phyloP scores from a whole-genome alignment of 2,113 vertebrate species.

The Archocentrus centrarchus region DNA sequence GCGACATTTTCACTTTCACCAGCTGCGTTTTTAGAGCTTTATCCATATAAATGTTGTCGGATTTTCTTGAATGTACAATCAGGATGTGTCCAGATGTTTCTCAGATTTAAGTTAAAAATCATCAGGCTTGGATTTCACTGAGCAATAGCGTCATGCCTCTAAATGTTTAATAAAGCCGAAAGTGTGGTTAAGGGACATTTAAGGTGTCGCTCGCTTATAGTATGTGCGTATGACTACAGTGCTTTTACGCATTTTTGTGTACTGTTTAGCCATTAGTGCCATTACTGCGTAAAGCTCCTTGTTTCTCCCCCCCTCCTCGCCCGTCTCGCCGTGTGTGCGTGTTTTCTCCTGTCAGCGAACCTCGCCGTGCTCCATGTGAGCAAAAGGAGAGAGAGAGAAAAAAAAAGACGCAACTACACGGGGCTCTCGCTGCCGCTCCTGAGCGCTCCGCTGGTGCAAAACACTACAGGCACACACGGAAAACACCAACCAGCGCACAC shows the following conservation, averaged over 20 bases:
- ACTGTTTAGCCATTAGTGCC: conserved; percentile 21
- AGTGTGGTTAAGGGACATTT: neutral
- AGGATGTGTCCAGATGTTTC: neutral
- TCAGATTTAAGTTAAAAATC: neutral
- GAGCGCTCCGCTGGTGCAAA: conserved; percentile 44
- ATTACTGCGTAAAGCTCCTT: conserved; percentile 32
- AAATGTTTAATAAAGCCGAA: neutral
- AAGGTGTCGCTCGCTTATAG: neutral
- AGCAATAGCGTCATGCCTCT: conserved; percentile 1
- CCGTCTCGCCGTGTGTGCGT: conserved; percentile 14
- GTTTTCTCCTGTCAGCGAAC: conserved; percentile 70
- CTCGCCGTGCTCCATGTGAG: conserved; percentile 70
- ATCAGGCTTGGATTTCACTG: neutral
- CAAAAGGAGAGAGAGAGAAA: conserved; percentile 1
- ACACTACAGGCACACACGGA: conserved; percentile 9
- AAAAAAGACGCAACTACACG: conserved; percentile 65
- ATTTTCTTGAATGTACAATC: neutral
- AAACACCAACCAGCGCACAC: conserved; percentile 13
- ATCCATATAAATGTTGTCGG: neutral
- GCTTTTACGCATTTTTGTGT: conserved; percentile 15
- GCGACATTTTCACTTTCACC: neutral
- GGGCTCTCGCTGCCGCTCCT: conserved; percentile 33
- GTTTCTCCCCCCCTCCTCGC: neutral
- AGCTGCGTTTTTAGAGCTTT: neutral
- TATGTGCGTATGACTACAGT: neutral